Conservation (phyloP, 2,113 vertebrate species). For the Collichthys lucidus region DNA sequence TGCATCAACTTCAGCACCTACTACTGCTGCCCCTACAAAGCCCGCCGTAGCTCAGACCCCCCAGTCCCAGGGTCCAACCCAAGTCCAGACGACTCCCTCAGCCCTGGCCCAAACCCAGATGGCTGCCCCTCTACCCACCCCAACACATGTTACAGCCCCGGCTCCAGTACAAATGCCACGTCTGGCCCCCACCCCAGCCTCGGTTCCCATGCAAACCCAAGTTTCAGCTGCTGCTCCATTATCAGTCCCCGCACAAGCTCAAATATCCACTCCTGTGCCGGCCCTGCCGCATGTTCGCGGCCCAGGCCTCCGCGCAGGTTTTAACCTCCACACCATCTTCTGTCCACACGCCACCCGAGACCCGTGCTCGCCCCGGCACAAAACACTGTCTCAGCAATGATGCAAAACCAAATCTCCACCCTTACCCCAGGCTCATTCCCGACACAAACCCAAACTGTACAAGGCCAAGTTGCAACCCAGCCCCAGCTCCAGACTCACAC, state of each 20-base stretch:
- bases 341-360: slow-evolving; percentile 21
- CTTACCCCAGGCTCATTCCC: slow-evolving; percentile 32
- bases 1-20: slow-evolving; percentile 28
- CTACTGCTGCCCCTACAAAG: slow-evolving; percentile 29
- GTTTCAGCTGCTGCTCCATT: slow-evolving; percentile 17
- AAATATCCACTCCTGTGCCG: slow-evolving; percentile 21
- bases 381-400: slow-evolving; percentile 21
- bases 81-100: slow-evolving; percentile 72
- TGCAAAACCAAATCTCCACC: slow-evolving; percentile 46
- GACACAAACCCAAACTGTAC: slow-evolving; percentile 14
- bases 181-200: slow-evolving; percentile 27
- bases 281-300: slow-evolving; percentile 30
- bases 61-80: slow-evolving; percentile 45
- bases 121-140: slow-evolving; percentile 54
- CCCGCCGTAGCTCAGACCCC: slow-evolving; percentile 28
- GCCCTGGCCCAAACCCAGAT: slow-evolving; percentile 68
- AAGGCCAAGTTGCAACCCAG: slow-evolving; percentile 35
- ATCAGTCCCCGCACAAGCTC: slow-evolving; percentile 34
- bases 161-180: slow-evolving; percentile 24
- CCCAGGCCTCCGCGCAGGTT: slow-evolving; percentile 34
- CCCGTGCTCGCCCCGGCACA: slow-evolving; percentile 19
- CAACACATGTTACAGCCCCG: slow-evolving; percentile 4
- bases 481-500: slow-evolving; percentile 38
- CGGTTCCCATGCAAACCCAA: slow-evolving; percentile 38
- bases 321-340: slow-evolving; percentile 29